These are phyloP conservation scores for Palaemon carinicauda DNA, from an alignment of 1,140 invertebrate species.

Conservation along the genomic window DNA sequence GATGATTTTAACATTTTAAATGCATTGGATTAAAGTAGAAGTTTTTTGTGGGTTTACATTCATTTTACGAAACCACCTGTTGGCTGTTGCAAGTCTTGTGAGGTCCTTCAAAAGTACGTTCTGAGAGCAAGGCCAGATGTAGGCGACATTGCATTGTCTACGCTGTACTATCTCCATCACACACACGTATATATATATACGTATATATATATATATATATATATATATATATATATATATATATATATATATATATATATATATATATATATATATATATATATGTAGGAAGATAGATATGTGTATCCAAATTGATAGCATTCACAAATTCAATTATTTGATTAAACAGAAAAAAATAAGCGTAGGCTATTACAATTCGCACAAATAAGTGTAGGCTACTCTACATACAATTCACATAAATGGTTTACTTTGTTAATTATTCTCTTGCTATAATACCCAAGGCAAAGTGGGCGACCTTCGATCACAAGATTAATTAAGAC, in stretches of 20 bases:
- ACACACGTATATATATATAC: neutral
- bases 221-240: constrained; percentile 14
- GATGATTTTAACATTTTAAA: too few relatives aligned
- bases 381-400: neutral
- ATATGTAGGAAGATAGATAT: neutral
- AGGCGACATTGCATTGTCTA: too few relatives aligned
- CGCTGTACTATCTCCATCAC: neutral
- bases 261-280: constrained; percentile 14
- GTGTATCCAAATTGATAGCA: neutral
- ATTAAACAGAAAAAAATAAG: neutral
- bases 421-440: too few relatives aligned
- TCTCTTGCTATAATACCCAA: too few relatives aligned
- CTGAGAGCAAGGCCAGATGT: too few relatives aligned
- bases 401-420: neutral
- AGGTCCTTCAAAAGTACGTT: neutral
- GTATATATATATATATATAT: constrained; percentile 21
- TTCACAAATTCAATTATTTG: neutral
- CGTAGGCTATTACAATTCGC: neutral
- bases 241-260: neutral
- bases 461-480: too few relatives aligned
- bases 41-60: too few relatives aligned
- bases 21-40: too few relatives aligned
- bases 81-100: too few relatives aligned
- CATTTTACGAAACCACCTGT: too few relatives aligned
- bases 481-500: too few relatives aligned